Percentiles rank a stretch among this genome's conserved stretches.
phyloP scores from a whole-genome alignment of 1,140 invertebrate genomes.

The Liolophura sinensis region DNA sequence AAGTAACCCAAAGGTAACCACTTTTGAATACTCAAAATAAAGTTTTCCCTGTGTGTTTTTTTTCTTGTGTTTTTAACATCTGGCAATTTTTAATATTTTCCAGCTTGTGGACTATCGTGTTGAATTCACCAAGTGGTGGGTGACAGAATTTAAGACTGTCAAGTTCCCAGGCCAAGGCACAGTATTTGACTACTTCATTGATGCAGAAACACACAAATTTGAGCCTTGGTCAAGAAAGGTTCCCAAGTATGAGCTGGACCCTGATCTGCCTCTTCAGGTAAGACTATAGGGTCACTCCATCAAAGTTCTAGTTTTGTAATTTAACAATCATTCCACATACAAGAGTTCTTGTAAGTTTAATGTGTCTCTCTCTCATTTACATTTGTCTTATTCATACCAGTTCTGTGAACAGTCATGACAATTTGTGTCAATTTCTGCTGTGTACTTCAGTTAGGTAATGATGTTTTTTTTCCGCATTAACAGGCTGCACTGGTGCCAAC shows the following conservation, averaged over 20 bases:
- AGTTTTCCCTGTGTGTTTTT: no score
- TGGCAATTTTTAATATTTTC: slow-evolving; percentile 16
- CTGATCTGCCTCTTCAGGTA: slow-evolving; percentile 88
- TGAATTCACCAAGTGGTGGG: slow-evolving; percentile 97
- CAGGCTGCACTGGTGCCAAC: slow-evolving; percentile 91
- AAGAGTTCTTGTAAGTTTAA: no score
- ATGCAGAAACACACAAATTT: slow-evolving; percentile 87
- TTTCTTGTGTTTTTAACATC: neutral
- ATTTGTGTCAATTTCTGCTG: no score
- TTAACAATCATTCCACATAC: no score
- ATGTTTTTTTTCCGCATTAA: no score
- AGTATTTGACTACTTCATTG: slow-evolving; percentile 95
- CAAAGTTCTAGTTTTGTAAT: no score
- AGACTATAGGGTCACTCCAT: slow-evolving; percentile 5
- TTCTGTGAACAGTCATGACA: no score
- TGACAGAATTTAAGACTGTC: slow-evolving; percentile 92
- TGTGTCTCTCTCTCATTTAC: no score
- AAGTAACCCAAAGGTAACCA: neutral
- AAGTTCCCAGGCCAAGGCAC: slow-evolving; percentile 82
- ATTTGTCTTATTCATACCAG: no score
- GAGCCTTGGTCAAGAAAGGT: slow-evolving; percentile 86
- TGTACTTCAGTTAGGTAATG: no score
- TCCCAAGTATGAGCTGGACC: slow-evolving; percentile 87
- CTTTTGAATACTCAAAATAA: neutral
- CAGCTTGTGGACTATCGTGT: slow-evolving; percentile 80